Base-by-base conservation (phyloP, 1,140 invertebrate species). In the Danaus melanippus region DNA sequence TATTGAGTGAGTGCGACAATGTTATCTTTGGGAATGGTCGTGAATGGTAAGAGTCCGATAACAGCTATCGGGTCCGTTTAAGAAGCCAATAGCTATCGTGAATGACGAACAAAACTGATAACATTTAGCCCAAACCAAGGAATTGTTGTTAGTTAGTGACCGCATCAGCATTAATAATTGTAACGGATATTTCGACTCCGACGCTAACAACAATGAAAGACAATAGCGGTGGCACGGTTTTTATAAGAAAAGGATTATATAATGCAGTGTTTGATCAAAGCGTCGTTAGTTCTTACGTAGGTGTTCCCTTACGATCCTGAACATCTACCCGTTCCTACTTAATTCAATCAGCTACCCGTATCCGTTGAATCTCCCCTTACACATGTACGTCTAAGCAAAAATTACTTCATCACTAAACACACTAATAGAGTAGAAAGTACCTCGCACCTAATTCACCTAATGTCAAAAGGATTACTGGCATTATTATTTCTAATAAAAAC, bases 321-420 rank as follows among this genome's bases (percentile, higher is more conserved):
- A 32, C 21, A 66, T 68, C 58, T 56, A 64, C 58, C 63, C 10
- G 56, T 62, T 53, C 48, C 46, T 50, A 47, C 48, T 61, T 74
- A 76, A 77, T 80, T 78, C 62, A 80, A 78, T 78, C 68, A 80
- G 60, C 42, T 61, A 58, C 74, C 75, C 75, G 71, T 78, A 78
- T 78, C 69, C 69, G 56, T 62, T 60, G 42, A 46, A 62, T 55
- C 56, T 51, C 61, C 62, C 65, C 64, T 56, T 53, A 32, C 7
- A 32, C 21, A 32, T 32, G 21, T 32, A 32, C 21, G 21, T 32
- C 21, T 32, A 32, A 32, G 21, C 21, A 32, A 32, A 32, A 32
- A 32, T 32, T 32, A 32, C 21, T 32, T 32, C 21, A 32, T 32
- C 21, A 32, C 21, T 32, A 32, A 7, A 32, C 21, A 32, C 6